Conservation (phyloP, 2,797 vertebrate genomes). For the Silurus lanzhouensis region DNA sequence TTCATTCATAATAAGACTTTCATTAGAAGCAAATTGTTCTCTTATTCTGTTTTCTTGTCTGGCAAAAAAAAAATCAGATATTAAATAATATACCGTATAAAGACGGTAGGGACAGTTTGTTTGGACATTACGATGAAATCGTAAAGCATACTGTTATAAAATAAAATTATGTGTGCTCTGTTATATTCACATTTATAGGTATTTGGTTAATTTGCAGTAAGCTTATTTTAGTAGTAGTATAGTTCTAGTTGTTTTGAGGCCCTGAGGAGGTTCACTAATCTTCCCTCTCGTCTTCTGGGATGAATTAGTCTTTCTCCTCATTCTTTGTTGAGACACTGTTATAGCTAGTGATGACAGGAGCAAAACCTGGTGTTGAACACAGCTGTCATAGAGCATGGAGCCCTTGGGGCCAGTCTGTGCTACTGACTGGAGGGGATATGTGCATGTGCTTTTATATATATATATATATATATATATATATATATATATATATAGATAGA, state of each 20-base stretch:
- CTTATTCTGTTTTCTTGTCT: background rate
- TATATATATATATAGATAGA: no score
- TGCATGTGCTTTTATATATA: slow-evolving; percentile 18
- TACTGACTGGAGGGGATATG: slow-evolving; percentile 37
- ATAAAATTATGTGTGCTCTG: background rate
- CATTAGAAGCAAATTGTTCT: background rate
- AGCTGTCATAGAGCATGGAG: slow-evolving; percentile 53
- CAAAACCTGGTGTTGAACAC: slow-evolving; percentile 46
- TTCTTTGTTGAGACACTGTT: slow-evolving; percentile 11
- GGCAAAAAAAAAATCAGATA: background rate
- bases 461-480: background rate
- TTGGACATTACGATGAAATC: no score
- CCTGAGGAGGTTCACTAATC: background rate
- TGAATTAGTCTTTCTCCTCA: slow-evolving; percentile 24
- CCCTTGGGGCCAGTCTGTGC: slow-evolving; percentile 31
- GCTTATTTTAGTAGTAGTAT: background rate
- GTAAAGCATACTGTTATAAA: background rate
- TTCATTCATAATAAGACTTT: background rate
- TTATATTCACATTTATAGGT: background rate
- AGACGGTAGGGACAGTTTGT: background rate
- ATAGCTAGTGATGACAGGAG: slow-evolving; percentile 39
- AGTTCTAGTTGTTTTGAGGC: background rate
- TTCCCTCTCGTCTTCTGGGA: slow-evolving; percentile 5
- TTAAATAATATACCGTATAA: no score
- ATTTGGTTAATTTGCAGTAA: background rate